A percentile compares a stretch with the other conserved stretches of the same genome.
Conservation (phyloP, 2,113 vertebrate species). For the Anolis carolinensis region DNA sequence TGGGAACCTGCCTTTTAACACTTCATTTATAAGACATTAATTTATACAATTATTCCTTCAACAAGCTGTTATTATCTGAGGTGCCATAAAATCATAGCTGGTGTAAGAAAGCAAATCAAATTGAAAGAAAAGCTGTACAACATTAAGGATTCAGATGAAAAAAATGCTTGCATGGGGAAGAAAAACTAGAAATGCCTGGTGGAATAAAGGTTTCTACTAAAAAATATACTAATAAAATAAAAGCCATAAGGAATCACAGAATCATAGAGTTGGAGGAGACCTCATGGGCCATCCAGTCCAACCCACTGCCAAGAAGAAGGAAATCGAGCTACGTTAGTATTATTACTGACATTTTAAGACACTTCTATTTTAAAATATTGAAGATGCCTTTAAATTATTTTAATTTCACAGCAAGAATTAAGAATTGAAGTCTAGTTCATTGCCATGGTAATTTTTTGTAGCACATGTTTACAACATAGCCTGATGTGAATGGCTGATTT, state of each 20-base stretch:
- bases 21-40: neutral
- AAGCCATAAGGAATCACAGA: too few species aligned
- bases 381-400: neutral
- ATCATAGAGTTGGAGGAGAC: too few species aligned
- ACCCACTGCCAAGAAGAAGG: too few species aligned
- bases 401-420: neutral
- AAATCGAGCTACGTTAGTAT: too few species aligned
- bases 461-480: neutral
- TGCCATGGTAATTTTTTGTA: neutral
- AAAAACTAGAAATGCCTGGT: neutral
- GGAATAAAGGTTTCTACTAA: neutral
- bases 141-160: neutral
- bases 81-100: neutral
- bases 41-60: neutral
- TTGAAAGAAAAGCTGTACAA: neutral
- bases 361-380: neutral
- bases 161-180: fast-evolving
- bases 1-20: neutral
- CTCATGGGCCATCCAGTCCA: too few species aligned
- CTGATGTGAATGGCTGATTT: neutral
- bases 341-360: neutral
- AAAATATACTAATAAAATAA: neutral
- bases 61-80: neutral
- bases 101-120: neutral
- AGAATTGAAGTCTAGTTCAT: neutral